Evolutionary conservation across 2,113 vertebrate species (phyloP).

Genomic region (Acinonyx jubatus): DNA sequence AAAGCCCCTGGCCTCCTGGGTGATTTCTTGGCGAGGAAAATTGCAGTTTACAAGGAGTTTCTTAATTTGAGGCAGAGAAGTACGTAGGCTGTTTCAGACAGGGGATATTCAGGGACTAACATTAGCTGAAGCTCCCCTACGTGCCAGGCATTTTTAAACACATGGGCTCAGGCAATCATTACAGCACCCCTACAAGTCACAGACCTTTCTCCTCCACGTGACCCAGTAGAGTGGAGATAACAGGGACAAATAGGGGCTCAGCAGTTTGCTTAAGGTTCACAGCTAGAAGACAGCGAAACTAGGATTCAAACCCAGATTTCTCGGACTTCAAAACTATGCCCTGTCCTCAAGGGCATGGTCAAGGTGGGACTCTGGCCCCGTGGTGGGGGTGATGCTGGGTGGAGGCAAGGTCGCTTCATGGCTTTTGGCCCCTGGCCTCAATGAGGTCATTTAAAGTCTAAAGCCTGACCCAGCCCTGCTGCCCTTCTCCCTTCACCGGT

Average conservation of each 20-base stretch:
- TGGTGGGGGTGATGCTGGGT: not conserved
- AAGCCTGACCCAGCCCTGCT: not conserved
- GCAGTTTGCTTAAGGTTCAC: not conserved
- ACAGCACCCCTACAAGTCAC: not conserved
- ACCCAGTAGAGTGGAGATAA: not conserved
- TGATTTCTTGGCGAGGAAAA: not conserved
- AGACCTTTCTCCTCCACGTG: not conserved
- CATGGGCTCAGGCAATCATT: not conserved
- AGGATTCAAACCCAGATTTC: not conserved
- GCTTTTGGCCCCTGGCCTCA: not conserved
- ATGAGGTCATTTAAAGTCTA: not conserved
- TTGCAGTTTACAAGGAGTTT: not conserved
- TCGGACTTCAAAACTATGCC: not conserved
- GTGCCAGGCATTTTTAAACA: not conserved
- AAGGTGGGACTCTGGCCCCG: not conserved
- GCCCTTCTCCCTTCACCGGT: not conserved
- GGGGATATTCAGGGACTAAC: not conserved
- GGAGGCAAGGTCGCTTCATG: not conserved
- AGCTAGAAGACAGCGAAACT: not conserved
- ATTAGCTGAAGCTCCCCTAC: too few species aligned
- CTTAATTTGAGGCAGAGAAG: not conserved
- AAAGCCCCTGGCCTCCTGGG: not conserved
- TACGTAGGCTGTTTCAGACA: not conserved
- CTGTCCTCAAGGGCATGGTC: not conserved
- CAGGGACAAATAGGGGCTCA: not conserved